These are phyloP conservation scores for Entelurus aequoreus DNA, from an alignment of 2,113 vertebrate genomes.

Conservation along the genomic window DNA sequence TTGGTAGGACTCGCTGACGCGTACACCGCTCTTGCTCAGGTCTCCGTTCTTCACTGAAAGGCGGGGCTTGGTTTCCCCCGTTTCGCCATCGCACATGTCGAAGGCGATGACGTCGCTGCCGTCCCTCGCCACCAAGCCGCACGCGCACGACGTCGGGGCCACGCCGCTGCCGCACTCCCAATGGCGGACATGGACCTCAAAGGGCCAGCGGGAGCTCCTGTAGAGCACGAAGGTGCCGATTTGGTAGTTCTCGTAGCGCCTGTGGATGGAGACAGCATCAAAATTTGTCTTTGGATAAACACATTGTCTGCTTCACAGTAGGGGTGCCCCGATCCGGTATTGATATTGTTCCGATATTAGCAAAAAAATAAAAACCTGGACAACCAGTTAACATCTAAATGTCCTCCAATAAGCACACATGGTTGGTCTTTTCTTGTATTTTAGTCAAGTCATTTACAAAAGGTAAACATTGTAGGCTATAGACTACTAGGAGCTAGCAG, in stretches of 20 bases:
- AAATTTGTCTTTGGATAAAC: not conserved
- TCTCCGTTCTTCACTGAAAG: slow-evolving; percentile 78
- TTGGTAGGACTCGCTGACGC: slow-evolving; percentile 83
- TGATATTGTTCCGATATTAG: too few relatives aligned
- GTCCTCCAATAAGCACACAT: too few relatives aligned
- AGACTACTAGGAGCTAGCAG: too few relatives aligned
- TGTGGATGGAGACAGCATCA: slow-evolving; percentile 44
- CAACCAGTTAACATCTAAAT: too few relatives aligned
- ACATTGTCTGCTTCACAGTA: too few relatives aligned
- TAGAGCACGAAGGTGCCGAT: slow-evolving; percentile 86
- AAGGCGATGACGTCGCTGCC: slow-evolving; percentile 74
- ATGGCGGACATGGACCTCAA: slow-evolving; percentile 85
- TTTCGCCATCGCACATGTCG: slow-evolving; percentile 84
- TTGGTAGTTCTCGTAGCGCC: slow-evolving; percentile 83
- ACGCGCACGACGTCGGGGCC: slow-evolving; percentile 79
- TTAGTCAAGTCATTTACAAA: too few relatives aligned
- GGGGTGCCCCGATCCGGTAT: too few relatives aligned
- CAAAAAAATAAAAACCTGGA: too few relatives aligned
- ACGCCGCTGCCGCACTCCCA: slow-evolving; percentile 85
- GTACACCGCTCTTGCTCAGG: slow-evolving; percentile 65
- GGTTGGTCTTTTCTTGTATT: too few relatives aligned
- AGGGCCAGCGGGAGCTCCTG: slow-evolving; percentile 73
- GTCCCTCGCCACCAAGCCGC: slow-evolving; percentile 81
- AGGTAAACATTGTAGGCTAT: too few relatives aligned
- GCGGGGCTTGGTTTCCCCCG: slow-evolving; percentile 75